Evolutionary conservation across 2,113 vertebrate genomes (phyloP), one percentile per base, ranked within the genome.

Genomic region (Poeciliopsis prolifica): DNA sequence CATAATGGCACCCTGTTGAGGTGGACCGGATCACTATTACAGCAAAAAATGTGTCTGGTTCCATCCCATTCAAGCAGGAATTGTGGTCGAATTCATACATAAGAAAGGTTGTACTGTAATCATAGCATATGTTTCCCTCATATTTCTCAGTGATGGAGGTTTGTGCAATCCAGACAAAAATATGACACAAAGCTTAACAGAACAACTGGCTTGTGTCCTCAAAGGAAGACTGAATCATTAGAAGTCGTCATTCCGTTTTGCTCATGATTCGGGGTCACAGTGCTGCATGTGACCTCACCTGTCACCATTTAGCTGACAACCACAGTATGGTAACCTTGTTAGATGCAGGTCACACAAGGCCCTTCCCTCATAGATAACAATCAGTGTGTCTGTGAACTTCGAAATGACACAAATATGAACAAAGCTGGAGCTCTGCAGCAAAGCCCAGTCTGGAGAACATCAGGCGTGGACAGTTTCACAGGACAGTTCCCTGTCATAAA

Each of bases 301-400:
- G 72, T 92, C 90, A 92, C 84, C 85, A 87, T 92, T 90, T 89
- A 80, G 87, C 84, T 89, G 90, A 91, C 89, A 92, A 80, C 80
- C 80, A 72, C 89, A 86, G 86, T 81, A 84, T n/a, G 72, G 83
- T 93, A 91, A 93, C 89, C 88, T 89, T 85, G 89, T 93, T 92
- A 91, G 76, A 81, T 22, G 61, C 51, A 0, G 86, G 78, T 40
- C 78, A 48, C 70, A 74, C 85, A 81, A 81, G 82, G 68, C 71
- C 86, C 83, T 81, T 89, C 79, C 79, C 85, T 80, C 88, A 76
- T 86, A 92, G 91, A 93, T 93, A 92, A 91, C 84, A 86, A 93
- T 92, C 89, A 93, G 84, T n/a, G 86, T 79, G 86, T 88, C 87
- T 87, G 90, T 87, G 85, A 91, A 87, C 88, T 90, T 86, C 79